A percentile compares a stretch with the other conserved stretches of the same genome.
Conservation (phyloP, 2,113 vertebrate species). For the Romanogobio albipinnatus region DNA sequence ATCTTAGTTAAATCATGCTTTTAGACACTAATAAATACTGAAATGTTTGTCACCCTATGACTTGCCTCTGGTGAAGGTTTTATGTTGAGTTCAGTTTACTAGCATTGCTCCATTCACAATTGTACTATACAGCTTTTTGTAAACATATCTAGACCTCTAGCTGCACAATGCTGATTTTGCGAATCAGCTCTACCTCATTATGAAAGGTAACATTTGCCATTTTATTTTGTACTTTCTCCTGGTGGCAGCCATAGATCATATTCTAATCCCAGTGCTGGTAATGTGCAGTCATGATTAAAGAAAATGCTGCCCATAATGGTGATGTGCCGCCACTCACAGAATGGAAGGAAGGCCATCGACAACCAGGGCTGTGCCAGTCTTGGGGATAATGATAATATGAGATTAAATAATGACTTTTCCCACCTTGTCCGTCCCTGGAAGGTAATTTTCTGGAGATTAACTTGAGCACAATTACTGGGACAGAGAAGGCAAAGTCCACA, state of each 20-base stretch:
- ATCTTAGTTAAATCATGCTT: neutral
- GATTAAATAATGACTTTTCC: slow-evolving; percentile 59
- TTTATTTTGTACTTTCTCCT: slow-evolving; percentile 48
- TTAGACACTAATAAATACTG: neutral
- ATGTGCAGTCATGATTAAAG: slow-evolving; percentile 55
- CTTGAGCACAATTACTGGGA: slow-evolving; percentile 44
- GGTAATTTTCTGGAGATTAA: slow-evolving; percentile 63
- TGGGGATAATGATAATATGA: slow-evolving; percentile 57
- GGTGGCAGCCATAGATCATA: slow-evolving; percentile 52
- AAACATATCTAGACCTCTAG: neutral
- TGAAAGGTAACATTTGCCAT: slow-evolving; percentile 33
- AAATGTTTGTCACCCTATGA: neutral
- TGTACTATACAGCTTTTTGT: slow-evolving; percentile 2
- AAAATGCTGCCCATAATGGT: slow-evolving; percentile 35
- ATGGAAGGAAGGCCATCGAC: neutral
- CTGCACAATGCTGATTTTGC: neutral
- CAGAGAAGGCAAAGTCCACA: slow-evolving; percentile 52
- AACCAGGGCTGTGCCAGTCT: slow-evolving; percentile 33
- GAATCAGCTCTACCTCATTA: slow-evolving; percentile 35
- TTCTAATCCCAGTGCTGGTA: slow-evolving; percentile 57
- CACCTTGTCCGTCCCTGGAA: slow-evolving; percentile 43
- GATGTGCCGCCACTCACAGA: slow-evolving; percentile 1
- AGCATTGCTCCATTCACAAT: neutral
- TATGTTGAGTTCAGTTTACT: neutral
- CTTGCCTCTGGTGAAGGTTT: neutral